These are phyloP conservation scores for Auanema sp. DNA, from an alignment of 2,888 invertebrate genomes.

Conservation along the genomic window DNA sequence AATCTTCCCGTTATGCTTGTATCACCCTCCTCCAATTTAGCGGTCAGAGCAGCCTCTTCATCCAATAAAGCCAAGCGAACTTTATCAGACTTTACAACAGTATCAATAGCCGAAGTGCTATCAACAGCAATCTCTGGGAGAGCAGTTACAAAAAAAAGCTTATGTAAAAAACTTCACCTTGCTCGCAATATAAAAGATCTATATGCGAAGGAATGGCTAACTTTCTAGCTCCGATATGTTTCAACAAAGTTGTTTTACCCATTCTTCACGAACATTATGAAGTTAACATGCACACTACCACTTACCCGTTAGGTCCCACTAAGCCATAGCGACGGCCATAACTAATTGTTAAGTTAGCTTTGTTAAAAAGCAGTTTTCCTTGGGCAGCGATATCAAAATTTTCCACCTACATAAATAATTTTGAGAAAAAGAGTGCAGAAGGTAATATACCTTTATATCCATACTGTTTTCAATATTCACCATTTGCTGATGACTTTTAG, in stretches of 20 bases:
- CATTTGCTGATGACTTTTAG: conserved; percentile 69
- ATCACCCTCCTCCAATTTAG: conserved; percentile 74
- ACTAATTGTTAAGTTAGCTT: conserved; percentile 89
- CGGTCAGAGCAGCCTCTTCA: conserved; percentile 82
- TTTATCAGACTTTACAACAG: conserved; percentile 88
- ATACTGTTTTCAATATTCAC: conserved; percentile 84
- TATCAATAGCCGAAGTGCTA: conserved; percentile 87
- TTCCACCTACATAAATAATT: conserved; percentile 71
- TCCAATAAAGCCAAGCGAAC: conserved; percentile 80
- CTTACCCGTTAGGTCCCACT: conserved; percentile 93
- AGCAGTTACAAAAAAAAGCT: too few species aligned
- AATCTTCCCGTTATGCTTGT: conserved; percentile 75
- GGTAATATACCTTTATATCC: conserved; percentile 83
- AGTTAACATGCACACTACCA: conserved; percentile 1
- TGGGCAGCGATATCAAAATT: conserved; percentile 96
- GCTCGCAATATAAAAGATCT: conserved; percentile 93
- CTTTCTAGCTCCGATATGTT: conserved; percentile 86
- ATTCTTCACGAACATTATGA: conserved; percentile 74
- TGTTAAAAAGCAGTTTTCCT: conserved; percentile 94
- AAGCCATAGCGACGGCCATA: conserved; percentile 91
- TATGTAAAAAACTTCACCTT: conserved; percentile 66
- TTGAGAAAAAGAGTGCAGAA: conserved; percentile 3
- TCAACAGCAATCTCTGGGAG: conserved; percentile 93
- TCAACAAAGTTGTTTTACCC: conserved; percentile 93
- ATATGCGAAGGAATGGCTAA: conserved; percentile 94